Evolutionary conservation across 2,113 vertebrate species (phyloP), one percentile per base, ranked within the genome.

Genomic region (Elanoides forficatus): DNA sequence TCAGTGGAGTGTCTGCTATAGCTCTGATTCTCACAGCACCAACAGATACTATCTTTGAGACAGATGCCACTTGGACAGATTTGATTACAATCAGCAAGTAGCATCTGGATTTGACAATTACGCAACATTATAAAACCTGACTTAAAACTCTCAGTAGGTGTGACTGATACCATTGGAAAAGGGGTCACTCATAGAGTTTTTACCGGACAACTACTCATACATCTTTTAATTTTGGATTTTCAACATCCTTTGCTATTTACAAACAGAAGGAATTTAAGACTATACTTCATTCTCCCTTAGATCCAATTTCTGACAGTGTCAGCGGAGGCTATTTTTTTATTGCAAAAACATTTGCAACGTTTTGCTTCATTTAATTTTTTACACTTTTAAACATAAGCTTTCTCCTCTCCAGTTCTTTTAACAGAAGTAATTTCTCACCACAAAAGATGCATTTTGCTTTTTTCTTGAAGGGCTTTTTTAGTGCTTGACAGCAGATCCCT

Each of bases 41-140:
- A 36, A 36, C 32, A 48, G 25, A 68, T 38, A 10, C 3, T 21
- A 0, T 23, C 30, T 60, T 62, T 75, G 56, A 71, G 56, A 55
- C 2, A 0, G 1, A 66, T 34, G 55, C 10, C 4, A 3, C 23
- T n/a, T 53, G 36, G 40, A 20, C 45, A 81, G 42, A 60, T 53
- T 58, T 56, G n/a, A 47, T 83, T 71, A 47, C 32, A 47, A 58
- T 56, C 29, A 63, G 22, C 27, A 90, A 55, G 14, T 25, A 89
- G 34, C 11, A 11, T 40, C 65, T 79, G 82, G n/a, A 36, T 72
- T 38, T 89, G 75, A 58, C 25, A 66, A 50, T 56, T 52, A 40
- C 7, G 3, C 32, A 59, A 36, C 17, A 29, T 52, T 52, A 58
- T 30, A 82, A 85, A 92, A 66, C 29, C n/a, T 2, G 0, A 52